Conservation (phyloP, 2,888 invertebrate species). For the Copidosoma aretas region DNA sequence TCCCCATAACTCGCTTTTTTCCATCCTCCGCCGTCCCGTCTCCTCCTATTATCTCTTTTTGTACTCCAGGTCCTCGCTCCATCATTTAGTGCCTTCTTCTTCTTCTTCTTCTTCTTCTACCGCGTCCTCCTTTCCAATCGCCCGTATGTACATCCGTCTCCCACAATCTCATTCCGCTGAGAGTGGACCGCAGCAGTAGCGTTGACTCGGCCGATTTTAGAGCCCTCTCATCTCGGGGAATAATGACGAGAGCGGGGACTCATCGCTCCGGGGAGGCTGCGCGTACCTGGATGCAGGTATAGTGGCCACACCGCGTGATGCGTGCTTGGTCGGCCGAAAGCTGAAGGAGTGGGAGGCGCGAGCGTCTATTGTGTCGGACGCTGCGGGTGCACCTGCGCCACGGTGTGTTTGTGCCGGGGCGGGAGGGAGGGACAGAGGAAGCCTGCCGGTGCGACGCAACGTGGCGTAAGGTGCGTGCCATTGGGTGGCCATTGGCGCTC, state of each 20-base stretch:
- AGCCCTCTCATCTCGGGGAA: too few species aligned
- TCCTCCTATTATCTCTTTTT: background rate
- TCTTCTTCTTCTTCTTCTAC: conserved; percentile 7
- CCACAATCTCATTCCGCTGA: background rate
- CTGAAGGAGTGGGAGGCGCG: too few species aligned
- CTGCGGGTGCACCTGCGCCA: too few species aligned
- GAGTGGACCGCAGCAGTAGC: background rate
- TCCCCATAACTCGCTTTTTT: conserved; percentile 32
- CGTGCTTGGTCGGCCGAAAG: too few species aligned
- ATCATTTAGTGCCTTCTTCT: conserved; percentile 28
- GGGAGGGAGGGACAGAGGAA: background rate
- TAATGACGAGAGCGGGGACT: too few species aligned
- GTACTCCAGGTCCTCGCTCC: conserved; percentile 10
- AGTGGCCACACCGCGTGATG: too few species aligned
- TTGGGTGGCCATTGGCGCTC: background rate
- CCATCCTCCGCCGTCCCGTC: conserved; percentile 22
- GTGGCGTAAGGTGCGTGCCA: background rate
- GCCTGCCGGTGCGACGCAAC: background rate
- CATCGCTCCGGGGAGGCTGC: too few species aligned
- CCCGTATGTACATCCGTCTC: background rate
- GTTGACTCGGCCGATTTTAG: too few species aligned
- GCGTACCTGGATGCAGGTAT: too few species aligned
- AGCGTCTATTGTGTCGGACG: too few species aligned
- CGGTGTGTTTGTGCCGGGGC: background rate
- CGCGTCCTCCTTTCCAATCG: background rate